Percentiles rank a stretch among this genome's conserved stretches.
These are phyloP conservation scores for Drosophila tanythrix DNA, from an alignment of 2,888 invertebrate genomes.

Conservation along the genomic window DNA sequence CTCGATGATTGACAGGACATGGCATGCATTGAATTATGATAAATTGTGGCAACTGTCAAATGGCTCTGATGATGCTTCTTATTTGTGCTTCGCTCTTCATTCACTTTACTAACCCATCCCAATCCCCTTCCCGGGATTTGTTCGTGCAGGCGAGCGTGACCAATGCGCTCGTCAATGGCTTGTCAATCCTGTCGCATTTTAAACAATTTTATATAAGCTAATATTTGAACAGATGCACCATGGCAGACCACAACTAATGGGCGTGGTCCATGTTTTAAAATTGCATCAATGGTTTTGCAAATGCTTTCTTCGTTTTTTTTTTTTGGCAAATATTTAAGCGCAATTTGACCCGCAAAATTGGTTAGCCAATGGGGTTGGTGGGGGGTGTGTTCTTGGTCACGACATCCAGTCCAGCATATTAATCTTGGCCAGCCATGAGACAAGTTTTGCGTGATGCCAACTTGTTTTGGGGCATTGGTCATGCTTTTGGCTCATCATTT, in stretches of 20 bases:
- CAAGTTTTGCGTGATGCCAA: slow-evolving; percentile 54
- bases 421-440: slow-evolving; percentile 59
- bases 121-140: neutral
- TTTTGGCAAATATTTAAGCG: slow-evolving; percentile 57
- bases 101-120: neutral
- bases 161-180: slow-evolving; percentile 55
- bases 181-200: slow-evolving; percentile 67
- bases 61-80: slow-evolving; percentile 68
- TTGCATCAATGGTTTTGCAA: slow-evolving; percentile 66
- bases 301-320: slow-evolving; percentile 44
- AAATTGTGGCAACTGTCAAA: slow-evolving; percentile 83
- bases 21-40: slow-evolving; percentile 83
- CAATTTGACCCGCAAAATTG: slow-evolving; percentile 44
- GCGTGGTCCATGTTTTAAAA: slow-evolving; percentile 59
- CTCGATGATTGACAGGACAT: slow-evolving; percentile 72
- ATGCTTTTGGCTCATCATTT: slow-evolving; percentile 56
- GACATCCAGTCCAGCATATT: slow-evolving; percentile 60
- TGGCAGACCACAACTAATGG: slow-evolving; percentile 20
- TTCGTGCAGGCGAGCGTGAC: slow-evolving; percentile 60
- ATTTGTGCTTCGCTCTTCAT: slow-evolving; percentile 28
- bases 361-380: slow-evolving; percentile 2
- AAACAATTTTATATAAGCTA: slow-evolving; percentile 76
- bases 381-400: neutral
- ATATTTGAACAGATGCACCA: slow-evolving; percentile 74
- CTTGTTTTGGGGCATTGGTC: slow-evolving; percentile 39